A percentile compares a stretch with the other conserved stretches of the same genome.
phyloP scores from a whole-genome alignment of 2,797 vertebrate species.

The Smutsia temminckii region DNA sequence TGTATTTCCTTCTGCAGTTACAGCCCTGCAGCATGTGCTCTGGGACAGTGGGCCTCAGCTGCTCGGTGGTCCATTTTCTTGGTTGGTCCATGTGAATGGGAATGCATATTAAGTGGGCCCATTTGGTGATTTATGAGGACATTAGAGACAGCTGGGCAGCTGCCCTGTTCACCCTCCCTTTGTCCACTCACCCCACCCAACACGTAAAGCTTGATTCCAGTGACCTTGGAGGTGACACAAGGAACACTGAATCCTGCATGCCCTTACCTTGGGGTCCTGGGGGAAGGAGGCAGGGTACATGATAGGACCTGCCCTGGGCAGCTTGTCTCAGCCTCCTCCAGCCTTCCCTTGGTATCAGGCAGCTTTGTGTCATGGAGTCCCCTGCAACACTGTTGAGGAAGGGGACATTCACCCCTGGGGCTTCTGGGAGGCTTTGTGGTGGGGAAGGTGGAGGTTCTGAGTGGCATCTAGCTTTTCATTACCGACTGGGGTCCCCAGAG shows the following conservation, averaged over 20 bases:
- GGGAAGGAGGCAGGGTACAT: neutral
- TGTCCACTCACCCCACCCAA: neutral
- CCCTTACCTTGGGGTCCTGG: neutral
- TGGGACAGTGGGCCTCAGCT: neutral
- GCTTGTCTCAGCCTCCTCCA: neutral
- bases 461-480: neutral
- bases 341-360: neutral
- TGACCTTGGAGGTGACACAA: neutral
- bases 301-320: neutral
- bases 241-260: fast-evolving
- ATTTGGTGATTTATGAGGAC: neutral
- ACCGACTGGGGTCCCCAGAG: neutral
- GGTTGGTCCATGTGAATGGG: neutral
- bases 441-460: neutral
- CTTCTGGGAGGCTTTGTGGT: neutral
- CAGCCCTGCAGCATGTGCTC: fast-evolving
- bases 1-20: neutral
- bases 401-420: neutral
- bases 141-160: neutral
- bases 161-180: fast-evolving
- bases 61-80: neutral
- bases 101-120: neutral
- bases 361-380: neutral
- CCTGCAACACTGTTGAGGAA: neutral
- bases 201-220: neutral